These are phyloP conservation scores for Epsilonema sp. DNA, from an alignment of 2,888 invertebrate species.

Conservation along the genomic window DNA sequence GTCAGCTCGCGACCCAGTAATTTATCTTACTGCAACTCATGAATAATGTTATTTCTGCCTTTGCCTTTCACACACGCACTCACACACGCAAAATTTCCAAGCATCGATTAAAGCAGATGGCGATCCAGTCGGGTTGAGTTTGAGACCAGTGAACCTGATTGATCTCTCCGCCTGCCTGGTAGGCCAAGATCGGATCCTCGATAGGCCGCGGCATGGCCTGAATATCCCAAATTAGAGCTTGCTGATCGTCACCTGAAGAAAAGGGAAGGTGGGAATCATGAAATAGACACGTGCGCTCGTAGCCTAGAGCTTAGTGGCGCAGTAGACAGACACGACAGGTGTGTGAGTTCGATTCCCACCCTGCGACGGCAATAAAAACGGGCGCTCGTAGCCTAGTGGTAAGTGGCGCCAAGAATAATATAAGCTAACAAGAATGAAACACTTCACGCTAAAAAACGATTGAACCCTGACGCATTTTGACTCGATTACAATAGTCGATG, in stretches of 20 bases:
- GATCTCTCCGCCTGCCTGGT: slow-evolving; percentile 90
- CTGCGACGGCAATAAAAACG: too few species aligned
- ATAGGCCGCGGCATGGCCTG: slow-evolving; percentile 98
- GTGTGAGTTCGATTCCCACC: too few species aligned
- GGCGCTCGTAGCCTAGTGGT: too few species aligned
- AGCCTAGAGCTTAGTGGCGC: neutral
- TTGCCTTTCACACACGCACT: slow-evolving; percentile 20
- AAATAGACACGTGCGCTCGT: too few species aligned
- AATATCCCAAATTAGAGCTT: slow-evolving; percentile 98
- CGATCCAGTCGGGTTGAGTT: slow-evolving; percentile 99
- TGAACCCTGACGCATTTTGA: too few species aligned
- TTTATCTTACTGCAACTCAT: too few species aligned
- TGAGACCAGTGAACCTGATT: slow-evolving; percentile 47
- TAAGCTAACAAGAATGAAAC: too few species aligned
- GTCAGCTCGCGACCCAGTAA: too few species aligned
- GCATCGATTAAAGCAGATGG: slow-evolving; percentile 93
- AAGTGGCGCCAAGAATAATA: too few species aligned
- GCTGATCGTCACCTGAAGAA: slow-evolving; percentile 70
- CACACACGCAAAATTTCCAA: slow-evolving; percentile 90
- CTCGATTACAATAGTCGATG: too few species aligned
- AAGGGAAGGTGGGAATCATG: neutral
- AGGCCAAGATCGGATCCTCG: slow-evolving; percentile 95
- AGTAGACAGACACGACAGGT: neutral
- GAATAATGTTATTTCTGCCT: neutral
- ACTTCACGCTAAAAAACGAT: too few species aligned